These are phyloP conservation scores for Xenopus tropicalis DNA, from an alignment of 2,113 vertebrate species.

Conservation along the genomic window DNA sequence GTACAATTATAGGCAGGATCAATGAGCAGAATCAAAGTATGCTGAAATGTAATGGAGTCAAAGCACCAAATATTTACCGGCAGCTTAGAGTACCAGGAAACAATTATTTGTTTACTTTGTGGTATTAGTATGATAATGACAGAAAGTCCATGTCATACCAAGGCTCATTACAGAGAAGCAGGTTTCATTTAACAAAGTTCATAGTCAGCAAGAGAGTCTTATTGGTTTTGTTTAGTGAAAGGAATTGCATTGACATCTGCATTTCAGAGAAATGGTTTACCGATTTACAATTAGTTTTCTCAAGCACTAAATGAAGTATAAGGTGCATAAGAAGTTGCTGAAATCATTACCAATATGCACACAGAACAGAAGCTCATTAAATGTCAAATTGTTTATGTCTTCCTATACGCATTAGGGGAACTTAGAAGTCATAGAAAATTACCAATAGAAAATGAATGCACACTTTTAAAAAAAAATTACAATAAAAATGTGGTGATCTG, in stretches of 20 bases:
- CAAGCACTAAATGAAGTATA: background rate
- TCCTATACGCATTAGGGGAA: too few species aligned
- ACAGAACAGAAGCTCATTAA: background rate
- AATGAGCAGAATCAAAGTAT: background rate
- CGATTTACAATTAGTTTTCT: slow-evolving; percentile 11
- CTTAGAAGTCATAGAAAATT: too few species aligned
- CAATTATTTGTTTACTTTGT: slow-evolving; percentile 1
- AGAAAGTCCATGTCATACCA: slow-evolving; percentile 13
- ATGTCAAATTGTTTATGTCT: background rate
- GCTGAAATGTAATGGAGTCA: slow-evolving; percentile 3
- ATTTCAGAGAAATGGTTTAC: slow-evolving; percentile 7
- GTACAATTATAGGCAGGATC: background rate
- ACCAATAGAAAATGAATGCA: too few species aligned
- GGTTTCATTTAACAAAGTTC: slow-evolving; percentile 29
- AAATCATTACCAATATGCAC: background rate
- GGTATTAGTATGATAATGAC: slow-evolving; percentile 23
- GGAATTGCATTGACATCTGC: slow-evolving; percentile 33
- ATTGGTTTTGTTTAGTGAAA: slow-evolving; percentile 13
- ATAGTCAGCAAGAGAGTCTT: slow-evolving; percentile 21
- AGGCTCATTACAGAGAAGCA: slow-evolving; percentile 21
- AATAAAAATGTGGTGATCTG: too few species aligned
- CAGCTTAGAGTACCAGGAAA: background rate
- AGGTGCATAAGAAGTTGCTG: background rate
- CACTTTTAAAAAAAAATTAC: too few species aligned
- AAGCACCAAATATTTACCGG: background rate